These are phyloP conservation scores for Zosterops hypoxanthus DNA, from an alignment of 2,113 vertebrate genomes.

Conservation along the genomic window DNA sequence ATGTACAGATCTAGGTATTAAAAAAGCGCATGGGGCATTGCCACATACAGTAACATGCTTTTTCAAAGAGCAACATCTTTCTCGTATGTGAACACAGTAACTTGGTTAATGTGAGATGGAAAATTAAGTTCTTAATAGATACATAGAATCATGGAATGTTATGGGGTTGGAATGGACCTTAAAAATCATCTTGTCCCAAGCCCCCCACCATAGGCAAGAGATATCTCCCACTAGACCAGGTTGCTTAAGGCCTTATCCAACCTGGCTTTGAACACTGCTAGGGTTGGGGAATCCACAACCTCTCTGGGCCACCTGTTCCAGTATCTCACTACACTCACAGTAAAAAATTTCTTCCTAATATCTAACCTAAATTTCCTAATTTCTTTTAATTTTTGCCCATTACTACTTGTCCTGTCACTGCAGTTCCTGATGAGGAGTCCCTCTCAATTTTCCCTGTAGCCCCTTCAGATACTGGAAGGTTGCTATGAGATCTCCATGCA, in stretches of 20 bases:
- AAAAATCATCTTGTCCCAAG: background rate
- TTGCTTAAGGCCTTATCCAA: background rate
- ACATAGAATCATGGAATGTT: background rate
- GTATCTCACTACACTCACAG: background rate
- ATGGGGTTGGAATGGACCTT: background rate
- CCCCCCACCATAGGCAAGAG: background rate
- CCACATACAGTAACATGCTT: slow-evolving; percentile 22
- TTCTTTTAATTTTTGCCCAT: too few species aligned
- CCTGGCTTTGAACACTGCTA: background rate
- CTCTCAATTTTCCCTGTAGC: too few species aligned
- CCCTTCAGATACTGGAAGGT: too few species aligned
- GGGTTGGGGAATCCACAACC: background rate
- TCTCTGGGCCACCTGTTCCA: background rate
- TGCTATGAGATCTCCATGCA: too few species aligned
- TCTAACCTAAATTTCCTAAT: too few species aligned
- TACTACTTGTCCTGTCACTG: too few species aligned
- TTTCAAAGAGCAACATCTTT: slow-evolving; percentile 6
- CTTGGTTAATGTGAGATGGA: background rate
- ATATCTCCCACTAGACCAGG: background rate
- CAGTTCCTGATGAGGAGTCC: too few species aligned
- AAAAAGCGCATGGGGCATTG: background rate
- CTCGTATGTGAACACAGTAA: slow-evolving; percentile 26
- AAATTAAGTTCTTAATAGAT: background rate
- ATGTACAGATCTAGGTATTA: background rate
- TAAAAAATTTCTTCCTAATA: too few species aligned